phyloP scores from a whole-genome alignment of 2,888 invertebrate species.

The Caenorhabditis macrosperma region DNA sequence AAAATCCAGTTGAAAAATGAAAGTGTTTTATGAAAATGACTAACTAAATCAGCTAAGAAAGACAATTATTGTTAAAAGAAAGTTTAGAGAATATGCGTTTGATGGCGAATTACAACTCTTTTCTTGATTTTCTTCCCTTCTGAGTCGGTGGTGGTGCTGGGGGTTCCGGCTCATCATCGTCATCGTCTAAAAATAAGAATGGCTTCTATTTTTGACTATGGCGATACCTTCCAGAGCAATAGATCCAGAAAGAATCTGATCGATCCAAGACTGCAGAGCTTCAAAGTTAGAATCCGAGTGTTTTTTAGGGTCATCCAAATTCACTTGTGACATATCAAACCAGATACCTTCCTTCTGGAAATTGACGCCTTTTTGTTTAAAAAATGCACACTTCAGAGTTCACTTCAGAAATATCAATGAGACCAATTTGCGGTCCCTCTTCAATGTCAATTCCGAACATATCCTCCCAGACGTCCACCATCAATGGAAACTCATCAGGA shows the following conservation, averaged over 20 bases:
- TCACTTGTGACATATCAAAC: constrained; percentile 80
- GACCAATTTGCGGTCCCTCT: constrained; percentile 80
- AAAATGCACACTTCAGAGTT: neutral
- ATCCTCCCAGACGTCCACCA: constrained; percentile 81
- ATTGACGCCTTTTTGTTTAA: neutral
- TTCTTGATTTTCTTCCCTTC: constrained; percentile 69
- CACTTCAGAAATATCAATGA: constrained; percentile 80
- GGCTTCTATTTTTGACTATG: neutral
- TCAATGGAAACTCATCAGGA: constrained; percentile 80
- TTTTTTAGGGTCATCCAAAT: constrained; percentile 80
- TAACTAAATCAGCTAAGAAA: neutral
- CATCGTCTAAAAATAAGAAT: constrained; percentile 49
- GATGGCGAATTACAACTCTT: constrained; percentile 61
- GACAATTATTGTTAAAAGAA: too few species aligned
- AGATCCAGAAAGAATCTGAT: constrained; percentile 79
- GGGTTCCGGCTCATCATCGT: constrained; percentile 69
- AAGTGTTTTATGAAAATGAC: too few species aligned
- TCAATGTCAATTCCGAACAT: constrained; percentile 81
- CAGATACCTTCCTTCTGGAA: constrained; percentile 79
- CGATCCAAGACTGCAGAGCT: constrained; percentile 80
- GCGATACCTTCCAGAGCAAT: constrained; percentile 76
- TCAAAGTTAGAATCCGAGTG: constrained; percentile 80
- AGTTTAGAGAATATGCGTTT: too few species aligned
- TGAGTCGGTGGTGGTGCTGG: constrained; percentile 69
- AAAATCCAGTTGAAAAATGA: too few species aligned